These are phyloP conservation scores for Daktulosphaira vitifoliae DNA, from an alignment of 1,140 invertebrate species.

Conservation along the genomic window DNA sequence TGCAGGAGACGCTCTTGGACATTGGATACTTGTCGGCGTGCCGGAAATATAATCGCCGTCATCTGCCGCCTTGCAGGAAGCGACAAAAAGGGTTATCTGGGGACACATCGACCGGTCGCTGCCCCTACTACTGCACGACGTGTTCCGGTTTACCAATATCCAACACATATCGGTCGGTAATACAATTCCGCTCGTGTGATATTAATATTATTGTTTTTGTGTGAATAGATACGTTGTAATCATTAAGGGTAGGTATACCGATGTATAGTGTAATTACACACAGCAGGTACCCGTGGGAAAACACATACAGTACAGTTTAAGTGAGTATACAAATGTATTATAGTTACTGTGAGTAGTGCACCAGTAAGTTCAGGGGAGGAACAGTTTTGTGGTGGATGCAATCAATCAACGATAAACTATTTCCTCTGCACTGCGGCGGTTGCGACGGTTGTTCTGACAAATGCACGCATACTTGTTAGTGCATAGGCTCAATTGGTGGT, in stretches of 20 bases:
- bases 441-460: conserved; percentile 18
- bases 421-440: conserved; percentile 18
- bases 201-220: neutral
- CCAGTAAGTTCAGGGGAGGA: too few species aligned
- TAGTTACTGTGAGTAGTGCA: neutral
- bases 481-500: neutral
- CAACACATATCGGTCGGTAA: neutral
- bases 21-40: conserved; percentile 14
- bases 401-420: conserved; percentile 33
- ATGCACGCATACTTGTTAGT: neutral
- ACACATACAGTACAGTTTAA: neutral
- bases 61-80: conserved; percentile 28
- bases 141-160: conserved; percentile 27
- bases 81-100: conserved; percentile 28
- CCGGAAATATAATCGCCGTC: conserved; percentile 29
- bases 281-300: conserved; percentile 16
- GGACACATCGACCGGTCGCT: neutral
- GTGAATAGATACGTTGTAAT: conserved; percentile 8
- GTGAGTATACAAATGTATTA: neutral
- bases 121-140: neutral
- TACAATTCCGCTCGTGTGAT: conserved; percentile 14
- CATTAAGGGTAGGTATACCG: neutral
- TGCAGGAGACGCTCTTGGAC: neutral
- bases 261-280: conserved; percentile 11
- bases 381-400: neutral